Evolutionary conservation across 2,113 vertebrate genomes (phyloP).

Genomic region (Cyphomyrus plagiostoma): DNA sequence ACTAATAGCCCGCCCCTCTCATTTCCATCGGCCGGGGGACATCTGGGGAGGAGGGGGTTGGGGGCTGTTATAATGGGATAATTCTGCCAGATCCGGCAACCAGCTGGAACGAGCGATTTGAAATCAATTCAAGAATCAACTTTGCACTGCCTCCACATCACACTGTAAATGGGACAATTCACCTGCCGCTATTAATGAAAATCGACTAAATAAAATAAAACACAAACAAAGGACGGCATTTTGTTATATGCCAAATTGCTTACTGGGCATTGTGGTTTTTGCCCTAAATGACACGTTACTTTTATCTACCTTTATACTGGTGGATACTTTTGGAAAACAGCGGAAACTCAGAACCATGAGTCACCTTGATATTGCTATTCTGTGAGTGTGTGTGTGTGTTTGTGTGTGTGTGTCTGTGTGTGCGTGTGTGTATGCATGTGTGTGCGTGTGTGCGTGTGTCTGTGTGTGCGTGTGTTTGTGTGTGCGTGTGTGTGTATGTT

Average conservation of each 20-base stretch:
- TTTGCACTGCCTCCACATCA: neutral
- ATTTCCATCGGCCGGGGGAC: conserved; percentile 6
- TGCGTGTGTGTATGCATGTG: too few species aligned
- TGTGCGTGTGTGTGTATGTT: neutral
- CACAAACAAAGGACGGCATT: neutral
- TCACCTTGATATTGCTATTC: too few species aligned
- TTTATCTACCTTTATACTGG: neutral
- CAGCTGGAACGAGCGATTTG: conserved; percentile 11
- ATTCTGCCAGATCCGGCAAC: conserved; percentile 14
- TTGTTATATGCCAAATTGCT: neutral
- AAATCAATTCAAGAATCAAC: conserved; percentile 17
- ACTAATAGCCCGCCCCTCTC: neutral
- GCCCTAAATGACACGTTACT: neutral
- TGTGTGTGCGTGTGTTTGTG: neutral
- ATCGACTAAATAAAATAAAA: neutral
- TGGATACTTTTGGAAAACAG: neutral
- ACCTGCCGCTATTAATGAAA: neutral
- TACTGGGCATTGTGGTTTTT: neutral
- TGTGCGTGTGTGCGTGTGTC: neutral
- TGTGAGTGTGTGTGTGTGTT: too few species aligned
- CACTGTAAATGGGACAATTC: neutral
- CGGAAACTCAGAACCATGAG: too few species aligned
- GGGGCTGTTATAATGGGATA: conserved; percentile 1
- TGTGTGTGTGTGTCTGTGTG: neutral
- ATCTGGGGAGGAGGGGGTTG: neutral